Percentiles rank a stretch among this genome's conserved stretches.
These are phyloP conservation scores for Carapus acus DNA, from an alignment of 2,797 vertebrate species.

Conservation along the genomic window DNA sequence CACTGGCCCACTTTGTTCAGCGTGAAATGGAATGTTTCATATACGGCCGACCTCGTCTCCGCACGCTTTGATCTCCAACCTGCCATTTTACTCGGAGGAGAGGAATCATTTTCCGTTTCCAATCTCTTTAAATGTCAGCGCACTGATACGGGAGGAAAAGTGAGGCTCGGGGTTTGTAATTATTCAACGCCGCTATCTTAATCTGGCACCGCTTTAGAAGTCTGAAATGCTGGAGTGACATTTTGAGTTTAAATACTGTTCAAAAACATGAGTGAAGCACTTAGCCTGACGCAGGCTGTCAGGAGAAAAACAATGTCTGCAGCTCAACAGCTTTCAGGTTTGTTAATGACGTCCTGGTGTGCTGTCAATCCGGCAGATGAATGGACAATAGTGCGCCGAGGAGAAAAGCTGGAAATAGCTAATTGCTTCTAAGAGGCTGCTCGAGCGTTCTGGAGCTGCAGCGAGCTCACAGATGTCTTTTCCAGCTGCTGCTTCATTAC, in stretches of 20 bases:
- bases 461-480: slow-evolving; percentile 60
- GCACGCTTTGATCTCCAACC: slow-evolving; percentile 56
- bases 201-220: slow-evolving; percentile 64
- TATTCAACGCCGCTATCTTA: slow-evolving; percentile 65
- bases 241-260: slow-evolving; percentile 71
- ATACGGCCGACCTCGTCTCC: slow-evolving; percentile 50
- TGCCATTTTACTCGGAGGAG: slow-evolving; percentile 48
- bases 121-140: slow-evolving; percentile 63
- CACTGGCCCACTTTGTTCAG: slow-evolving; percentile 46
- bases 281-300: slow-evolving; percentile 65
- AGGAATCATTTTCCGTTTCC: slow-evolving; percentile 61
- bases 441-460: slow-evolving; percentile 66
- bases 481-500: slow-evolving; percentile 62
- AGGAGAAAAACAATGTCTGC: slow-evolving; percentile 63
- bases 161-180: slow-evolving; percentile 67
- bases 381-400: slow-evolving; percentile 66
- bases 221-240: slow-evolving; percentile 65
- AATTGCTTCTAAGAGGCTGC: slow-evolving; percentile 63
- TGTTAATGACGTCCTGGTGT: slow-evolving; percentile 66
- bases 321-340: slow-evolving; percentile 60
- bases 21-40: slow-evolving; percentile 31
- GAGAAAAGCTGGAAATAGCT: slow-evolving; percentile 66
- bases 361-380: slow-evolving; percentile 68
- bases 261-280: slow-evolving; percentile 65
- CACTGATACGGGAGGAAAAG: slow-evolving; percentile 69